Evolutionary conservation across 2,797 vertebrate genomes (phyloP).

Genomic region (Muraenolepis orangiensis): DNA sequence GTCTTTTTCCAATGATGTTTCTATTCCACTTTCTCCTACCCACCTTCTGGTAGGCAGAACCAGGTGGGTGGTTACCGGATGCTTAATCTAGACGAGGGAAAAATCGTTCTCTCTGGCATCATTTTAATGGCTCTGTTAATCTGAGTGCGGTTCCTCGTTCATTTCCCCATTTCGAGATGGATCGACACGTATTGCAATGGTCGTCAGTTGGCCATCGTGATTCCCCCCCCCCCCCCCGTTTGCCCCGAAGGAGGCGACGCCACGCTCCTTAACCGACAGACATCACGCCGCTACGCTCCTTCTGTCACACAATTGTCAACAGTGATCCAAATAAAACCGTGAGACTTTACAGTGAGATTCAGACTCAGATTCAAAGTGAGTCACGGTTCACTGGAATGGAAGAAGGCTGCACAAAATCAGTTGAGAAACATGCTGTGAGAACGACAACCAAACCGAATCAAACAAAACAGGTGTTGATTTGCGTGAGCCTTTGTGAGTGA

Average conservation of each 20-base stretch:
- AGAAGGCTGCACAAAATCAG: neutral
- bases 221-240: neutral
- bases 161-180: neutral
- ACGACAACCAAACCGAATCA: neutral
- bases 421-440: neutral
- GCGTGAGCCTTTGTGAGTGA: constrained; percentile 62
- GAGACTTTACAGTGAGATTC: neutral
- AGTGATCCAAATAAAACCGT: neutral
- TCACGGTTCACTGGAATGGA: neutral
- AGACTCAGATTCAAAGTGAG: neutral
- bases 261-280: neutral
- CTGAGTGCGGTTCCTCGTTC: neutral
- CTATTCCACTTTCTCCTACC: no score
- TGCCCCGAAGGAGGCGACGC: neutral
- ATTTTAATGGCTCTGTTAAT: neutral
- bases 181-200: no score
- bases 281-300: neutral
- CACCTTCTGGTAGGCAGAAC: neutral
- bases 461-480: neutral
- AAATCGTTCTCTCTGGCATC: neutral
- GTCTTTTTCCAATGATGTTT: no score
- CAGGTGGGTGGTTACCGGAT: neutral
- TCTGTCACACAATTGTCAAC: neutral
- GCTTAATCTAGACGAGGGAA: no score
- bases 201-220: neutral